Evolutionary conservation across 2,888 invertebrate species (phyloP), one percentile per base, ranked within the genome.

Genomic region (Cacoxenus indagator): DNA sequence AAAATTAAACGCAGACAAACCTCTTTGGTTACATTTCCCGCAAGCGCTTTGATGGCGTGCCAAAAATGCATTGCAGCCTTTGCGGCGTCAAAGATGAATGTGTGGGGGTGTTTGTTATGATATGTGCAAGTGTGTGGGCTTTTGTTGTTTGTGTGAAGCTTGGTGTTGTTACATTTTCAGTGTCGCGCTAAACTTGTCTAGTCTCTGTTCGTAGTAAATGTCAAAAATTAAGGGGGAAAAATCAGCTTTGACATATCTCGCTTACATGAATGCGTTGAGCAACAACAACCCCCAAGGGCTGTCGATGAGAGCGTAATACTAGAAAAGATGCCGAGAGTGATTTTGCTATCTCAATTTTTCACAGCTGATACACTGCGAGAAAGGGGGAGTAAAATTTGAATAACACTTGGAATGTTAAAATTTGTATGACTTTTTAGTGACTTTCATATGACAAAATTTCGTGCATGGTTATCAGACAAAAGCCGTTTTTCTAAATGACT

Each of bases 1-100:
- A 80, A 80, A 80, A 80, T 83, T 83, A 82, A 80, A 83, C 84
- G 70, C 81, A 76, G 81, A 78, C 81, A 80, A 82, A 76, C 82
- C 83, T 78, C 65, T 22, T 31, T 72, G 65, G 70, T 66, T 57
- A 68, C 72, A 72, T 55, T 59, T 75, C 57, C 55, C 26, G 27
- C n/a, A 55, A 19, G 24, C 55, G 43, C 4, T 19, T 22, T 45
- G 69, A 68, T 76, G 65, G 76, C 80, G 78, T 83, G 74, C 82
- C 82, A 70, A 65, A 73, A 70, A 65, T 66, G 70, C 72, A 67
- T 65, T 66, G 67, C 67, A 80, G 82, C 81, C 61, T 24, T 14
- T 43, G 19, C 17, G 61, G 61, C 61, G 61, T 9, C 61, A 43
- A 55, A 31, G 31, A 31, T 9, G 31, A 2, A 14, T 29, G 57